phyloP scores from a whole-genome alignment of 2,113 vertebrate species.

The Channa argus region DNA sequence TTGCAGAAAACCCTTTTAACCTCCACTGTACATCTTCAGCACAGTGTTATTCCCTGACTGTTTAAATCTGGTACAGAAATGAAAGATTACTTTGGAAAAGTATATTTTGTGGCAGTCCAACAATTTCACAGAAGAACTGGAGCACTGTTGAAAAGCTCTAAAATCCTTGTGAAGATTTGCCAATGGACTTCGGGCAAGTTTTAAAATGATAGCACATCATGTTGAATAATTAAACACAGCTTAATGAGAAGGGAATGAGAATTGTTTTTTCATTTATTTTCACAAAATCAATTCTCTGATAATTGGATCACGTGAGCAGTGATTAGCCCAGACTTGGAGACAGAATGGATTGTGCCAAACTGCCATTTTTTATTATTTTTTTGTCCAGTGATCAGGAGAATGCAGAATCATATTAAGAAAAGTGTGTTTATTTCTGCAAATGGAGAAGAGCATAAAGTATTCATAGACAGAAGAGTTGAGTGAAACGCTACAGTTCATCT shows the following conservation, averaged over 20 bases:
- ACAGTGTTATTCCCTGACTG: no score
- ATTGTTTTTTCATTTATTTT: slow-evolving; percentile 57
- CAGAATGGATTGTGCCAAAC: slow-evolving; percentile 8
- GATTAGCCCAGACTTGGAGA: slow-evolving; percentile 29
- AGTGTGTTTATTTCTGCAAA: neutral
- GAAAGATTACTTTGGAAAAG: slow-evolving; percentile 18
- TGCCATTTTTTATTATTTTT: neutral
- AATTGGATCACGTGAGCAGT: slow-evolving; percentile 47
- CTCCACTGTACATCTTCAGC: no score
- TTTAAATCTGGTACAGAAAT: slow-evolving; percentile 13
- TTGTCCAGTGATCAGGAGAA: slow-evolving; percentile 9
- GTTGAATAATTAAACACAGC: slow-evolving; percentile 52
- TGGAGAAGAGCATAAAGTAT: neutral
- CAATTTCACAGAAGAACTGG: slow-evolving; percentile 19
- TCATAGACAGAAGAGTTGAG: neutral
- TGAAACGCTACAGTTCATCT: neutral
- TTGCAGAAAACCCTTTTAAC: no score
- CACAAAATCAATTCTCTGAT: slow-evolving; percentile 57
- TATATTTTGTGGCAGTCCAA: slow-evolving; percentile 17
- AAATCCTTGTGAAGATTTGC: slow-evolving; percentile 46
- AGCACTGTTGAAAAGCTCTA: slow-evolving; percentile 13
- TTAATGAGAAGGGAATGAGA: slow-evolving; percentile 49
- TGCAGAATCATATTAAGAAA: neutral
- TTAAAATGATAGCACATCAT: slow-evolving; percentile 42
- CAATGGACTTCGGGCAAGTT: slow-evolving; percentile 32